These are phyloP conservation scores for Zelostemma sp. DNA, from an alignment of 1,140 invertebrate species.

Conservation along the genomic window DNA sequence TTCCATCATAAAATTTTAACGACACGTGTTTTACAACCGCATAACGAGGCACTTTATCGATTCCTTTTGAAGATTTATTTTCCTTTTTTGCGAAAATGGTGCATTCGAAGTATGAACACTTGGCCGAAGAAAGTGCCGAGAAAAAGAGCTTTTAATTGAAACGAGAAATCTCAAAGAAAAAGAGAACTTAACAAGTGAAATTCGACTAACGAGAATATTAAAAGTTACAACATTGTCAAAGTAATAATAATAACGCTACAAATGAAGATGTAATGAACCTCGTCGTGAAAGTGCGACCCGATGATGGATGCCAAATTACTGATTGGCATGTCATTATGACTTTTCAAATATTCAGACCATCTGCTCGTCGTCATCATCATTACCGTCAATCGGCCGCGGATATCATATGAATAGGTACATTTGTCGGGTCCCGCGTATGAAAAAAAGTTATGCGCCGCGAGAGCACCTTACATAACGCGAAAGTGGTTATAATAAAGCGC, in stretches of 20 bases:
- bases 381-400: neutral
- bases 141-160: too few species aligned
- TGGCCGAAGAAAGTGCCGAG: too few species aligned
- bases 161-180: neutral
- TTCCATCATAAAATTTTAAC: neutral
- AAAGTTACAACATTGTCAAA: slow-evolving; percentile 5
- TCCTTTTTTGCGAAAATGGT: neutral
- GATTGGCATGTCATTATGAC: slow-evolving; percentile 33
- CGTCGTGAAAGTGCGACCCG: slow-evolving; percentile 32
- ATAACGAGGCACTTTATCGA: neutral
- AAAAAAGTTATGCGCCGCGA: neutral
- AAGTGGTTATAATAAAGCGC: slow-evolving; percentile 40
- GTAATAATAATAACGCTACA: neutral
- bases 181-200: neutral
- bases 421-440: neutral
- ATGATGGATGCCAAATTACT: slow-evolving; percentile 38
- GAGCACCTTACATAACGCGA: slow-evolving; percentile 38
- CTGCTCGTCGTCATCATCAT: slow-evolving; percentile 5
- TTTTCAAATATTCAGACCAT: slow-evolving; percentile 25
- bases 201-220: neutral
- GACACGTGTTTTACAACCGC: neutral
- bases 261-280: slow-evolving; percentile 24
- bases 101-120: too few species aligned
- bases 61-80: neutral
- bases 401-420: neutral